Base-by-base conservation (phyloP, 2,888 invertebrate genomes). In the Drosophila tanythrix region DNA sequence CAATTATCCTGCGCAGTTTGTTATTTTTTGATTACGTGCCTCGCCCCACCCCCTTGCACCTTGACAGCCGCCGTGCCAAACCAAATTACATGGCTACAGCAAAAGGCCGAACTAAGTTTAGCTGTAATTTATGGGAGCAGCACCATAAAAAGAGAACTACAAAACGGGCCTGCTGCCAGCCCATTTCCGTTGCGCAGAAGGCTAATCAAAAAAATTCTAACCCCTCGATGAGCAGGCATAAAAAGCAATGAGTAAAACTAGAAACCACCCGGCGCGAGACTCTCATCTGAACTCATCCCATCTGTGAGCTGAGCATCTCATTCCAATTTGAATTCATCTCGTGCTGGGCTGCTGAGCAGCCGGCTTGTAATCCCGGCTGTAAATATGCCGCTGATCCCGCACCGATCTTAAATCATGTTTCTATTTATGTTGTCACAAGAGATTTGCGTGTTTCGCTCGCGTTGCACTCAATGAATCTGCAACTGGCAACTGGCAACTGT, bases 391-490 rank as follows among this genome's bases (percentile, higher is more conserved):
- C 83, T 92, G 91, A 92, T 92, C 92, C 90, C 82, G 86, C 82
- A 74, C 72, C 83, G 88, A 89, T 91, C 88, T 85, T 92, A 91
- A 92, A 92, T 92, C 90, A 91, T 91, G 92, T 89, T 91, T 85
- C 89, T 92, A 91, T 91, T 92, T 91, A 92, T 92, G 89, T 92
- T 92, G 92, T 89, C 90, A 88, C 84, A 92, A 81, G 83, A 88
- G 91, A 92, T 89, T 91, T 92, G 84, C 82, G 86, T 91, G 15
- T 36, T 31, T 46, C 50, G 79, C 65, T 67, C 63, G 86, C 91
- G 11, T 35, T 33, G 51, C 65, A 78, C 63, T 67, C 64, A 21
- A 52, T 70, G 48, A 67, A 70, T 68, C 67, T 73, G 59, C 66
- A 71, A 78, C 65, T 55, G 11, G 40, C n/a, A n/a, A 40, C 46